These are phyloP conservation scores for Spisula solida DNA, from an alignment of 2,888 invertebrate genomes.

Conservation along the genomic window DNA sequence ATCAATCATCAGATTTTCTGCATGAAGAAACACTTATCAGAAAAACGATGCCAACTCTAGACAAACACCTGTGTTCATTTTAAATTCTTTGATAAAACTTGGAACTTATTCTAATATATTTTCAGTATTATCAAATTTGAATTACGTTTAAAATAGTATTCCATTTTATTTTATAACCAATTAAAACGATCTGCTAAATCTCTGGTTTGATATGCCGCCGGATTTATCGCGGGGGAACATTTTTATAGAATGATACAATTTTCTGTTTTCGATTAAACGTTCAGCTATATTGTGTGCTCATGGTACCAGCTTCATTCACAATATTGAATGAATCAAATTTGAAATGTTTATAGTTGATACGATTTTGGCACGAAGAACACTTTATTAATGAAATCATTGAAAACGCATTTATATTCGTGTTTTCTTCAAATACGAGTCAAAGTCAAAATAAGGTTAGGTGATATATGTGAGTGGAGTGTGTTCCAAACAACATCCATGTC, in stretches of 20 bases:
- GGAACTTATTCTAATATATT: neutral
- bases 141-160: neutral
- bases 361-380: too few relatives aligned
- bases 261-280: neutral
- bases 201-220: neutral
- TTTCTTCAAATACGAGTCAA: too few relatives aligned
- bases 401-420: too few relatives aligned
- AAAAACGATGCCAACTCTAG: neutral
- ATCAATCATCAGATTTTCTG: neutral
- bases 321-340: too few relatives aligned
- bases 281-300: too few relatives aligned
- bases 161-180: conserved; percentile 18
- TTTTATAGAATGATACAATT: neutral
- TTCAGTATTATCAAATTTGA: neutral
- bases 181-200: neutral
- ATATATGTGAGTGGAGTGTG: too few relatives aligned
- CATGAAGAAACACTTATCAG: conserved; percentile 14
- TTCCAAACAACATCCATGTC: too few relatives aligned
- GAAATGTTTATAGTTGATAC: too few relatives aligned
- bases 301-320: too few relatives aligned
- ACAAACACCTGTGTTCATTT: neutral
- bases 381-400: too few relatives aligned
- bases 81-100: neutral
- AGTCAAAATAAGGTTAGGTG: too few relatives aligned
- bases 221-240: neutral